Conservation (phyloP, 1,140 invertebrate species). For the Calliopsis andreniformis region DNA sequence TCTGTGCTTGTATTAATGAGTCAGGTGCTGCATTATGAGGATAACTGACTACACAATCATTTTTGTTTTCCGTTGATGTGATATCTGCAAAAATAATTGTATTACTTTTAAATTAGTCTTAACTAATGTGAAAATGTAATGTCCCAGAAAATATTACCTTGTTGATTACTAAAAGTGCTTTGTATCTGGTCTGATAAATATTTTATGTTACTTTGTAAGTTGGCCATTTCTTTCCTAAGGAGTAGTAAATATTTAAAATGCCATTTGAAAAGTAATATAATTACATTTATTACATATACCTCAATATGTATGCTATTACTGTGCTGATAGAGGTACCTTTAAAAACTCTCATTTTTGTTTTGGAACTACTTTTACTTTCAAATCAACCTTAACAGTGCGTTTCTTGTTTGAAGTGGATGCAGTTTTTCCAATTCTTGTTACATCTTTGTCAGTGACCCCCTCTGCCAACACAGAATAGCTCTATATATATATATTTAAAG, state of each 20-base stretch:
- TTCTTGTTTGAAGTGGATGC: constrained; percentile 87
- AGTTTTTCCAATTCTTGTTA: constrained; percentile 80
- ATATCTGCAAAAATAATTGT: constrained; percentile 9
- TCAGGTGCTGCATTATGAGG: too few species aligned
- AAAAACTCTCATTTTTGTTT: constrained; percentile 80
- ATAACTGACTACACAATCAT: too few species aligned
- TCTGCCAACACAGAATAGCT: constrained; percentile 84
- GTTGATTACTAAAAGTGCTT: constrained; percentile 74
- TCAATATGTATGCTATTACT: constrained; percentile 69
- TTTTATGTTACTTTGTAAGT: constrained; percentile 81
- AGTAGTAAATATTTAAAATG: constrained; percentile 48
- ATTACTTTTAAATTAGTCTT: background rate
- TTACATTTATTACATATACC: background rate
- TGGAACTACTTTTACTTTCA: constrained; percentile 89
- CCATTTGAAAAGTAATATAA: background rate
- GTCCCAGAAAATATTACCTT: constrained; percentile 57
- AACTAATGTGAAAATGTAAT: constrained; percentile 6
- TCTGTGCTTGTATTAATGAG: constrained; percentile 42
- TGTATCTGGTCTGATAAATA: constrained; percentile 79
- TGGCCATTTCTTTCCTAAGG: constrained; percentile 82
- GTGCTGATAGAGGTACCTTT: constrained; percentile 78
- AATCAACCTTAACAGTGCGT: constrained; percentile 89
- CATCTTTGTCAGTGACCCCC: constrained; percentile 82
- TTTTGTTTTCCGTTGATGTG: constrained; percentile 20
- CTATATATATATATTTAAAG: constrained; percentile 59